These are phyloP conservation scores for Ptychodera flava DNA, from an alignment of 35 echinoderm and acorn worm genomes.

Conservation along the genomic window DNA sequence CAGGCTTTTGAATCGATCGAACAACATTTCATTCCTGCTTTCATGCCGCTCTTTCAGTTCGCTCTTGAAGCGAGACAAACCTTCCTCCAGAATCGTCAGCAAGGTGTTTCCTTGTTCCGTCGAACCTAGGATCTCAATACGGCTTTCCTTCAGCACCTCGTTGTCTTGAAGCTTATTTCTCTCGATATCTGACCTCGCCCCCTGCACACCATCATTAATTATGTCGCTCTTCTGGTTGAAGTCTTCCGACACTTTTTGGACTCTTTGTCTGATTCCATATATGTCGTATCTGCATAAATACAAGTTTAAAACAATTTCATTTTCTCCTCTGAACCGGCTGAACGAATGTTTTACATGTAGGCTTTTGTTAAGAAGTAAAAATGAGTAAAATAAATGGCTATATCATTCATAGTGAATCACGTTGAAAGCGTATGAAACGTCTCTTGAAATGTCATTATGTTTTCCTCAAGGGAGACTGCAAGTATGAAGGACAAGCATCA, in stretches of 20 bases:
- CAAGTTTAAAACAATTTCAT: not conserved
- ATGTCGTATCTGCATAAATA: not conserved
- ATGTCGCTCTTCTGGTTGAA: not conserved
- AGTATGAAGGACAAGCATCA: too few relatives aligned
- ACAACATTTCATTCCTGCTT: not conserved
- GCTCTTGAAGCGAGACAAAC: not conserved
- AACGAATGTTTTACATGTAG: too few relatives aligned
- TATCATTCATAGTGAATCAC: not conserved
- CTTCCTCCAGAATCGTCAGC: not conserved
- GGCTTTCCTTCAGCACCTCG: not conserved
- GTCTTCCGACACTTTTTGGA: not conserved
- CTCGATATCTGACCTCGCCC: not conserved
- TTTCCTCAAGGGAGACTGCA: not conserved
- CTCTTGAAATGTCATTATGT: not conserved
- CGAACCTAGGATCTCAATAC: not conserved
- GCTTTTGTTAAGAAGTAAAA: too few relatives aligned
- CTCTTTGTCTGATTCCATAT: not conserved
- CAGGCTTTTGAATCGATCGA: not conserved
- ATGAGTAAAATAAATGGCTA: not conserved
- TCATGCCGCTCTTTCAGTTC: not conserved
- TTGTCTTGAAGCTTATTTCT: not conserved
- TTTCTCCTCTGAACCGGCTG: too few relatives aligned
- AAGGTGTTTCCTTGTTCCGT: not conserved
- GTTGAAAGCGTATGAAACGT: not conserved
- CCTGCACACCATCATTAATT: not conserved